Conservation (phyloP, 2,113 vertebrate genomes). For the Chloropsis hardwickii region DNA sequence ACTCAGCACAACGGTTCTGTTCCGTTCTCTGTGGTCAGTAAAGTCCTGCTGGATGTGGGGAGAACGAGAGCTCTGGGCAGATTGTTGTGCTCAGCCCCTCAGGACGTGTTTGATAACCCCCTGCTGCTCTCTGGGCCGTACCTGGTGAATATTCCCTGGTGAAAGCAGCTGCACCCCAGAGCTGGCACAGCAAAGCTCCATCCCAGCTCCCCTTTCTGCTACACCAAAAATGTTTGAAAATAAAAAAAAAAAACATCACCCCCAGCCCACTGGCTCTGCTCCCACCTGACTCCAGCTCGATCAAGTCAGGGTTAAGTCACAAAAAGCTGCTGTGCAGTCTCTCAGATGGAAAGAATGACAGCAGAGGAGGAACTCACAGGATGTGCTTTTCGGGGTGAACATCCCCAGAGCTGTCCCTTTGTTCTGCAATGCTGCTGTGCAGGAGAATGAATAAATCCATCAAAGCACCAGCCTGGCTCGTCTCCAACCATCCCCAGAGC, state of each 20-base stretch:
- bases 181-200: neutral
- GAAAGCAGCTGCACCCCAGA: neutral
- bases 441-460: neutral
- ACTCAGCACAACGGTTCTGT: neutral
- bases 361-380: accelerated
- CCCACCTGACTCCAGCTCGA: neutral
- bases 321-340: neutral
- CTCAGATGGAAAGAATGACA: neutral
- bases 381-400: neutral
- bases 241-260: too few relatives aligned
- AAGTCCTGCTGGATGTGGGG: neutral
- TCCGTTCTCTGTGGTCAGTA: neutral
- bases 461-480: accelerated
- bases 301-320: neutral
- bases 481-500: neutral
- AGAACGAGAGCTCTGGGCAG: neutral
- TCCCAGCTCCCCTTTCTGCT: neutral
- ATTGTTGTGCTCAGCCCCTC: neutral
- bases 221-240: neutral
- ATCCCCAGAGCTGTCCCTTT: neutral
- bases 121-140: neutral
- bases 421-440: neutral
- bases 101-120: accelerated
- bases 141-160: neutral
- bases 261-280: accelerated